phyloP scores from a whole-genome alignment of 2,888 invertebrate genomes.

The Cacoxenus indagator region DNA sequence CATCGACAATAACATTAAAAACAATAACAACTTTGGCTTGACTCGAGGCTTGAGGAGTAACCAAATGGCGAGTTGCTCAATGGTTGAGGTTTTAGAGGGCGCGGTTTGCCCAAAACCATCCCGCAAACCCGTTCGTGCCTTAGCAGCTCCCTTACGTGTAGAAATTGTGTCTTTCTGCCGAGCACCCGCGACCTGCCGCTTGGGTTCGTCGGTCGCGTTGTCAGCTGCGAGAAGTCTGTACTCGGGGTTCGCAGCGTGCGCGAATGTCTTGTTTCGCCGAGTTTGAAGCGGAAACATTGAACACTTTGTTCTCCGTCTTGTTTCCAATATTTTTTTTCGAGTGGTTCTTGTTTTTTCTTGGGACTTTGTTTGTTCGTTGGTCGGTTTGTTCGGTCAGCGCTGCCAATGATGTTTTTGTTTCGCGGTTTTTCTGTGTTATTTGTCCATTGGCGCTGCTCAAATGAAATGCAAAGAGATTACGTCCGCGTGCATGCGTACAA shows the following conservation, averaged over 20 bases:
- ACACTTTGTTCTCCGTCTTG: conserved; percentile 64
- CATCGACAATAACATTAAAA: not conserved
- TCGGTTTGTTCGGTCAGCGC: not conserved
- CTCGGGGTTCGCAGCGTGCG: conserved; percentile 27
- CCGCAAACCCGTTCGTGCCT: conserved; percentile 14
- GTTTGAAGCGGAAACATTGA: conserved; percentile 68
- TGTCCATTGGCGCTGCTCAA: not conserved
- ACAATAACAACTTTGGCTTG: not conserved
- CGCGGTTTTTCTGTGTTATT: conserved; percentile 29
- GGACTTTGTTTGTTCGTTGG: not conserved
- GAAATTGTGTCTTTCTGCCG: conserved; percentile 42
- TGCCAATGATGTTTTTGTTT: conserved; percentile 24
- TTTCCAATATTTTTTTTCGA: conserved; percentile 47
- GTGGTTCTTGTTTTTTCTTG: conserved; percentile 21
- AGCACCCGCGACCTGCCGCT: not conserved
- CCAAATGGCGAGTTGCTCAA: conserved; percentile 4
- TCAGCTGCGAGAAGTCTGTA: conserved; percentile 20
- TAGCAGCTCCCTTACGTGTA: conserved; percentile 56
- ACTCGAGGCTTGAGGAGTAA: conserved; percentile 5
- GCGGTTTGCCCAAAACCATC: not conserved
- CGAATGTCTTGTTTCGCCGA: conserved; percentile 67
- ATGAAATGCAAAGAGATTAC: conserved; percentile 48
- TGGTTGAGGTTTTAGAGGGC: not conserved
- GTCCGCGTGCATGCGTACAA: conserved; percentile 68
- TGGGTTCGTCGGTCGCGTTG: not conserved